Evolutionary conservation across 2,888 invertebrate genomes (phyloP).

Genomic region (Apotomis turbidana): DNA sequence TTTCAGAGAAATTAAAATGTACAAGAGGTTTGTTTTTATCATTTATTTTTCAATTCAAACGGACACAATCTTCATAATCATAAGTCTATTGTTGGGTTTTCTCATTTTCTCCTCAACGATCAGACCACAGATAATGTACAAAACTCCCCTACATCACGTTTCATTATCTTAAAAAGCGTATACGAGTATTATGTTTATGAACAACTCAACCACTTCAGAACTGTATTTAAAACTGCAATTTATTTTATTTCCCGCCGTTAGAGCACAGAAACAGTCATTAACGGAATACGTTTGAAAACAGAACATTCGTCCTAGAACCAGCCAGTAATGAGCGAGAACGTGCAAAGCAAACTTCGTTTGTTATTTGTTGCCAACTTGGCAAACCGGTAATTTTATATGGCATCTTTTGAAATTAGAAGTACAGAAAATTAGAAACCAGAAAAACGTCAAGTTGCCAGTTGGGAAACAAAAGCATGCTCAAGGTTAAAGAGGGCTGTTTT

Average conservation of each 20-base stretch:
- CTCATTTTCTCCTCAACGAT: neutral
- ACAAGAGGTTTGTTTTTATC: too few relatives aligned
- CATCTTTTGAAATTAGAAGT: conserved; percentile 18
- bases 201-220: neutral
- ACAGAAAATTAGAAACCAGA: conserved; percentile 11
- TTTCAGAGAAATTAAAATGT: too few relatives aligned
- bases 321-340: conserved; percentile 9
- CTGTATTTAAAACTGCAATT: conserved; percentile 32
- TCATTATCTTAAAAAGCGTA: neutral
- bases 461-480: conserved; percentile 2
- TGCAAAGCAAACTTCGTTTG: conserved; percentile 13
- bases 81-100: too few relatives aligned
- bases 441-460: conserved; percentile 11
- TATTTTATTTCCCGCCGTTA: conserved; percentile 28
- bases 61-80: too few relatives aligned
- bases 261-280: conserved; percentile 23
- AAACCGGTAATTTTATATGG: conserved; percentile 18
- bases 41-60: too few relatives aligned
- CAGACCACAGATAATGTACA: neutral
- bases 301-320: conserved; percentile 21
- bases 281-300: conserved; percentile 22
- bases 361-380: conserved; percentile 13
- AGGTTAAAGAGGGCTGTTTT: conserved; percentile 3
- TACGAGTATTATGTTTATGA: neutral
- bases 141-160: neutral